These are phyloP conservation scores for Paradoxurus hermaphroditus DNA, from an alignment of 2,113 vertebrate genomes.

Conservation along the genomic window DNA sequence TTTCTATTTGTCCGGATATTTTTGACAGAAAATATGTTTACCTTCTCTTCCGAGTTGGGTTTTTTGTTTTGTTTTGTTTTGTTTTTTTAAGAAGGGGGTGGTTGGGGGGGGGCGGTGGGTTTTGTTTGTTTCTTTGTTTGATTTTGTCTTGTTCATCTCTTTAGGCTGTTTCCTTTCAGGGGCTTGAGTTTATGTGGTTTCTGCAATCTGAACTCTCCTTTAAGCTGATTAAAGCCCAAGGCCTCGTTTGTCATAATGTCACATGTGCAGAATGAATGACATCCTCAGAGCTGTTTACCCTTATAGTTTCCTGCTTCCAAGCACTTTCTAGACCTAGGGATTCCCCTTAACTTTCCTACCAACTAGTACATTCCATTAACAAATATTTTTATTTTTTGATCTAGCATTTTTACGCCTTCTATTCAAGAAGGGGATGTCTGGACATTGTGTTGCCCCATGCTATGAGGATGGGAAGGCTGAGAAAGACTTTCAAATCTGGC, in stretches of 20 bases:
- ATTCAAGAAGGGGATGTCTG: not conserved
- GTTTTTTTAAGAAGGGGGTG: too few relatives aligned
- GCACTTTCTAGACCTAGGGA: not conserved
- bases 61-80: too few relatives aligned
- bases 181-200: not conserved
- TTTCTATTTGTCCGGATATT: not conserved
- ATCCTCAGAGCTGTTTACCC: not conserved
- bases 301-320: not conserved
- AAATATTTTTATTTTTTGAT: not conserved
- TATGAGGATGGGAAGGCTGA: not conserved
- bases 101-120: not conserved
- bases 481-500: not conserved
- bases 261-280: not conserved
- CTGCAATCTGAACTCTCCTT: not conserved
- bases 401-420: not conserved
- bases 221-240: not conserved
- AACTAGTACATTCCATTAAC: not conserved
- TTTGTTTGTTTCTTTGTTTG: not conserved
- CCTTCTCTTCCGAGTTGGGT: not conserved
- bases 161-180: not conserved
- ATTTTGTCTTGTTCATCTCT: not conserved
- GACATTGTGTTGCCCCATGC: not conserved
- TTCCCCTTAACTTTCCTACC: not conserved
- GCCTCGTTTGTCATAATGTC: not conserved
- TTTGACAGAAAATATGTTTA: not conserved